These are phyloP conservation scores for Leucophenga varia DNA, from an alignment of 1,140 invertebrate genomes.

Conservation along the genomic window DNA sequence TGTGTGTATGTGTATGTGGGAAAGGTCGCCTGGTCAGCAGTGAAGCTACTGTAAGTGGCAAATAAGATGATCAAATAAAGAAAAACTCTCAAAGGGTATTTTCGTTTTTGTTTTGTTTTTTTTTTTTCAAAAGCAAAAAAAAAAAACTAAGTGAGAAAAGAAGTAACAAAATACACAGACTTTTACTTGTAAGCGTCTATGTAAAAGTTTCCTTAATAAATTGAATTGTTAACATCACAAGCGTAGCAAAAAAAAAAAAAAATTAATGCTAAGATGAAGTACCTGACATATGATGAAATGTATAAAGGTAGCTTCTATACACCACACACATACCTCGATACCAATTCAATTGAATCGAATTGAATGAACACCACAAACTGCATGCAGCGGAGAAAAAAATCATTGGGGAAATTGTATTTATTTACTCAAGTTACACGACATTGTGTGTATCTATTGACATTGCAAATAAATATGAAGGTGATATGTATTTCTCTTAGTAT, in stretches of 20 bases:
- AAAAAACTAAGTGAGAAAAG: conserved; percentile 43
- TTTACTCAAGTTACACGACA: conserved; percentile 50
- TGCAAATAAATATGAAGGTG: no score
- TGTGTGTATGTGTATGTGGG: conserved; percentile 13
- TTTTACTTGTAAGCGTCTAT: conserved; percentile 1
- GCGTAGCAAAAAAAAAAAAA: conserved; percentile 23
- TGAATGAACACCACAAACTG: no score
- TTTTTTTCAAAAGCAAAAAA: no score
- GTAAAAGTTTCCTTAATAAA: conserved; percentile 41
- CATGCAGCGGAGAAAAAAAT: conserved; percentile 45
- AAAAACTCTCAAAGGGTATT: conserved; percentile 47
- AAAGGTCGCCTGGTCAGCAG: conserved; percentile 4
- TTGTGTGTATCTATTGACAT: no score
- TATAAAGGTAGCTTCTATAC: no score
- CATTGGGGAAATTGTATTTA: conserved; percentile 48
- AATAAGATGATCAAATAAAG: conserved; percentile 53
- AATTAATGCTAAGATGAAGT: conserved; percentile 43
- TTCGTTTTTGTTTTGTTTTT: no score
- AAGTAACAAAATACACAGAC: conserved; percentile 36
- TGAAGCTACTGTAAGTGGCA: conserved; percentile 41
- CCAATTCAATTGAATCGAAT: no score
- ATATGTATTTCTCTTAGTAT: no score
- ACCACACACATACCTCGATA: no score
- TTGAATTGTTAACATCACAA: conserved; percentile 53
- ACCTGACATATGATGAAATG: no score